Conservation (phyloP, 2,113 vertebrate genomes). For the Sminthopsis crassicaudata region DNA sequence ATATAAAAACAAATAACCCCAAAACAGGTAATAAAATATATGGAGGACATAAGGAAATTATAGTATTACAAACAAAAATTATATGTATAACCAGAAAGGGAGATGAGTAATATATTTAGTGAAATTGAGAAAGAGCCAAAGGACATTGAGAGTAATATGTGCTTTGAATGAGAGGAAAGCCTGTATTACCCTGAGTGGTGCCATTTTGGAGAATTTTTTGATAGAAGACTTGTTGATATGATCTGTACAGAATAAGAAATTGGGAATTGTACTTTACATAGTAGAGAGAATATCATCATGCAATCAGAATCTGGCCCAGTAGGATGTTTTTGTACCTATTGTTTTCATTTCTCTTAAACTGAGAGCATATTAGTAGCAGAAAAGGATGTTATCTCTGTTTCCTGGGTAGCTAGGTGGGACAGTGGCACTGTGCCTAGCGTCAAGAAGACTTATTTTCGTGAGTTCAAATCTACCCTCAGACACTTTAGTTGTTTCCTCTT, state of each 20-base stretch:
- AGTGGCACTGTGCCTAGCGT: too few relatives aligned
- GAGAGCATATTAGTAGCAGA: neutral
- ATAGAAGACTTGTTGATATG: neutral
- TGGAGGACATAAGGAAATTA: neutral
- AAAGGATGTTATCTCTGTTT: neutral
- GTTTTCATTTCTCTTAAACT: neutral
- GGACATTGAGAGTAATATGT: neutral
- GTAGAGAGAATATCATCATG: neutral
- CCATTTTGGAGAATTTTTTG: neutral
- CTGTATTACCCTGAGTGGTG: neutral
- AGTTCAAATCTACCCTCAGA: neutral
- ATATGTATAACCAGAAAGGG: neutral
- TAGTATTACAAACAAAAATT: neutral
- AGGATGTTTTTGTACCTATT: neutral
- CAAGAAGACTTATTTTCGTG: neutral
- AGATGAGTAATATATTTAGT: neutral
- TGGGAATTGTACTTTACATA: neutral
- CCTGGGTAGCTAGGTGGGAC: too few relatives aligned
- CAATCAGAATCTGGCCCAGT: neutral
- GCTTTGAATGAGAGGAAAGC: neutral
- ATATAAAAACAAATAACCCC: neutral
- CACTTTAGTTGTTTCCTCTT: neutral
- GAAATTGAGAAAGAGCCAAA: neutral
- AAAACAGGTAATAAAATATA: neutral
- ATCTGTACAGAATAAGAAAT: neutral